Evolutionary conservation across 2,113 vertebrate genomes (phyloP), one percentile per base, ranked within the genome.

Genomic region (Astur gentilis): DNA sequence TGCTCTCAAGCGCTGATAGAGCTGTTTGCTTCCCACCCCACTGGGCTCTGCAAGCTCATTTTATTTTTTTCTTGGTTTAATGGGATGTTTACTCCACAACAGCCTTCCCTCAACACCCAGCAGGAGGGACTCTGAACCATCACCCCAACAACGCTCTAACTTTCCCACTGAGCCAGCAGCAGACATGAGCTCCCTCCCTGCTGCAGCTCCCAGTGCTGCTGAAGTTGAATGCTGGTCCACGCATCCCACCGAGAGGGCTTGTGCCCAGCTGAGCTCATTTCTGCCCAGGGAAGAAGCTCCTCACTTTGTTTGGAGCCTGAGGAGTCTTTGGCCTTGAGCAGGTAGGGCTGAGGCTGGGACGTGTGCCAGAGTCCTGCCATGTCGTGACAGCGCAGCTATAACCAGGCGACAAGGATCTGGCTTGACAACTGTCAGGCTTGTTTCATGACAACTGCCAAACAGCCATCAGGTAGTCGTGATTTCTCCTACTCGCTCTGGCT

Each of bases 401-500:
- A 54, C 9, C 81, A 49, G 61, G 70, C 0, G 4, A 45, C 49
- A 85, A 82, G 66, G 84, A 90, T 91, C 44, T 44, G 81, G 44
- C 66, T 67, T 79, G 87, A 65, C 57, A 87, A 80, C 96, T 93
- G 93, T 64, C 75, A 92, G 73, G 65, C 54, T 93, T 76, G 47
- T 90, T 85, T 42, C 95, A 69, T 0, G 32, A 94, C 78, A 96
- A 13, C 91, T 90, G 95, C 90, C 91, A 87, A 90, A 64, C 75
- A 91, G 84, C 49, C 87, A 66, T 72, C 92, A 96, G 92, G 93
- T 94, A 93, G 96, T 95, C 78, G 62, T 95, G 95, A 97, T 91
- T 97, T 96, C 95, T 96, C 90, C 96, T 95, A 94, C 93, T 96
- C 87, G 1, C 87, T 90, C 90, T 85, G 93, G 66, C 92, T 96